A percentile compares a stretch with the other conserved stretches of the same genome.
Conservation (phyloP, 2,113 vertebrate species). For the Pagrus major region DNA sequence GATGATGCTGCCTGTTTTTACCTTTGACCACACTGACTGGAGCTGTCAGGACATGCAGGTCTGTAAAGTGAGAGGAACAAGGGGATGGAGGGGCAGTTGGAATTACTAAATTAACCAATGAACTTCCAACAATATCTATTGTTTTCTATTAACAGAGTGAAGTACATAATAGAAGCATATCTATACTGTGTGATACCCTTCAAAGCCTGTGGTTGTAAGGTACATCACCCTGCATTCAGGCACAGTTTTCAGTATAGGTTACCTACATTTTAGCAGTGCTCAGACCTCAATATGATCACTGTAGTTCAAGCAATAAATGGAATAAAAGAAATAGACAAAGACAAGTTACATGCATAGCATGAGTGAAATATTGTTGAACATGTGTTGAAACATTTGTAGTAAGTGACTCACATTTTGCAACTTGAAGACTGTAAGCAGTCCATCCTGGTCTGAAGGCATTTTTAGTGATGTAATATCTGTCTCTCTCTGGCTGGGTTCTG, state of each 20-base stretch:
- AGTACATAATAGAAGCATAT: neutral
- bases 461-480: neutral
- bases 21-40: neutral
- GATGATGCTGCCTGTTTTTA: neutral
- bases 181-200: too few species aligned
- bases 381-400: neutral
- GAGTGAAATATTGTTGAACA: neutral
- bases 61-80: neutral
- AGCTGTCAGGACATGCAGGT: constrained; percentile 8
- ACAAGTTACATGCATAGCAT: neutral
- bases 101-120: neutral
- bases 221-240: neutral
- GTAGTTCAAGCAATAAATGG: neutral
- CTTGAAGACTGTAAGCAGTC: too few species aligned
- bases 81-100: neutral
- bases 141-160: neutral
- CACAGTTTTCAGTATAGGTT: neutral
- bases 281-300: neutral
- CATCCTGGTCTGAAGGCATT: neutral
- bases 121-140: neutral
- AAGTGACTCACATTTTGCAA: too few species aligned
- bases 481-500: neutral
- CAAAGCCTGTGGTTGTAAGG: neutral
- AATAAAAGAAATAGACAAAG: neutral
- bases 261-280: neutral